phyloP scores from a whole-genome alignment of 1,140 invertebrate genomes.

The Drosophila pachea region DNA sequence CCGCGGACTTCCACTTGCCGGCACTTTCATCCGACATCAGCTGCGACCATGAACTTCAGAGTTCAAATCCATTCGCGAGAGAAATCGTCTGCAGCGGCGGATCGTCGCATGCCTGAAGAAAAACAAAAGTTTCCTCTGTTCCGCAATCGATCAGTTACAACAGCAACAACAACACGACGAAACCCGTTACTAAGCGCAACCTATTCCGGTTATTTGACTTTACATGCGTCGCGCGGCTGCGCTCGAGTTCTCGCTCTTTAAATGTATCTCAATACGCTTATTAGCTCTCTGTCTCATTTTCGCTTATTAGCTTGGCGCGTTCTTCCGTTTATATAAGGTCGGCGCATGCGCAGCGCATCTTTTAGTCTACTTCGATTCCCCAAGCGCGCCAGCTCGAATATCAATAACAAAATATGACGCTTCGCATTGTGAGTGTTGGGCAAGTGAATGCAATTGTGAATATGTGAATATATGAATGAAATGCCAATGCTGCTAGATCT shows the following conservation, averaged over 20 bases:
- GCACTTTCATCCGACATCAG: constrained; percentile 5
- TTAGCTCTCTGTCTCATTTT: constrained; percentile 14
- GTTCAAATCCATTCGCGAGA: constrained; percentile 19
- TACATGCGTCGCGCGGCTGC: constrained; percentile 46
- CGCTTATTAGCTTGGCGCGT: constrained; percentile 23
- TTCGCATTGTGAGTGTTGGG: constrained; percentile 54
- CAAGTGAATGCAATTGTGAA: constrained; percentile 22
- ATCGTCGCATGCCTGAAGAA: constrained; percentile 4
- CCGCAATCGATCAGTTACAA: constrained; percentile 24
- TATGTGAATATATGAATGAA: neutral
- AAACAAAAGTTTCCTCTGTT: constrained; percentile 28
- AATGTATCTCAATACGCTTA: constrained; percentile 39
- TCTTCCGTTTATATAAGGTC: constrained; percentile 48
- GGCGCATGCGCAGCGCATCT: constrained; percentile 61
- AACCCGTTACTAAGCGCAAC: constrained; percentile 41
- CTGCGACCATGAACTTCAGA: constrained; percentile 34
- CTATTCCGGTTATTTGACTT: constrained; percentile 76
- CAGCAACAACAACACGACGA: constrained; percentile 32
- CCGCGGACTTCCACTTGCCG: neutral
- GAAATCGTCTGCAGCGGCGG: constrained; percentile 2
- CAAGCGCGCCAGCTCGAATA: constrained; percentile 38
- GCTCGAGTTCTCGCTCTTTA: constrained; percentile 46
- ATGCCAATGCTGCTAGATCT: too few relatives aligned
- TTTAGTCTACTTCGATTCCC: constrained; percentile 62
- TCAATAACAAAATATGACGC: constrained; percentile 41